Evolutionary conservation across 2,888 invertebrate genomes (phyloP).

Genomic region (Drosophila percnosoma): DNA sequence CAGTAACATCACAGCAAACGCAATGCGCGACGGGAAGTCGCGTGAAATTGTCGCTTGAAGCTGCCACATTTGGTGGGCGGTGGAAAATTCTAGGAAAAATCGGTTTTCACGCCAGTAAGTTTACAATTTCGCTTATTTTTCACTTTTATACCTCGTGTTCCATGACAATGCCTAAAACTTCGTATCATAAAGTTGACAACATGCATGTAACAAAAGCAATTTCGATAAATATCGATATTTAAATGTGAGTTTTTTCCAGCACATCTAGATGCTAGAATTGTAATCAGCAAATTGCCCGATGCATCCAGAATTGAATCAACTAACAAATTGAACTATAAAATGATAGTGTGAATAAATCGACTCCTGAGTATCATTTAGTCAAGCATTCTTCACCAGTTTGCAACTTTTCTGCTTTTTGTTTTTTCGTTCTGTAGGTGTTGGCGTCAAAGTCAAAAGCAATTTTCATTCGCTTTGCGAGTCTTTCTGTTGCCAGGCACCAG

Average conservation of each 20-base stretch:
- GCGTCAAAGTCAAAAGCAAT: constrained; percentile 26
- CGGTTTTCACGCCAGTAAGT: constrained; percentile 16
- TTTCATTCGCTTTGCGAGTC: constrained; percentile 6
- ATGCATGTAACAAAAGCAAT: neutral
- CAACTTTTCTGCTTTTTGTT: no score
- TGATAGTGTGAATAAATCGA: neutral
- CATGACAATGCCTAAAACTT: neutral
- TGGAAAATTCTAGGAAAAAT: neutral
- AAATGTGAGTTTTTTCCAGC: neutral
- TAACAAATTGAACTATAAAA: neutral
- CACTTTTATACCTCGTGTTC: neutral
- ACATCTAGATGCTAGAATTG: neutral
- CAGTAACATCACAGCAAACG: neutral
- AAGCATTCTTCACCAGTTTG: neutral
- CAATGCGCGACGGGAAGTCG: constrained; percentile 16
- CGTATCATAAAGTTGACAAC: neutral
- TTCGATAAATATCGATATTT: neutral
- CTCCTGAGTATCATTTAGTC: neutral
- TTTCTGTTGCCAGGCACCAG: neutral
- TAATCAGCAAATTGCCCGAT: neutral
- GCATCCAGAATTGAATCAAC: neutral
- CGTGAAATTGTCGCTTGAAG: constrained; percentile 20
- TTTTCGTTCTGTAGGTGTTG: neutral
- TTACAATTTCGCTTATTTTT: neutral
- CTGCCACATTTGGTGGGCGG: neutral